A percentile compares a stretch with the other conserved stretches of the same genome.
These are phyloP conservation scores for Malacoraja senta DNA, from an alignment of 2,797 vertebrate species.

Conservation along the genomic window DNA sequence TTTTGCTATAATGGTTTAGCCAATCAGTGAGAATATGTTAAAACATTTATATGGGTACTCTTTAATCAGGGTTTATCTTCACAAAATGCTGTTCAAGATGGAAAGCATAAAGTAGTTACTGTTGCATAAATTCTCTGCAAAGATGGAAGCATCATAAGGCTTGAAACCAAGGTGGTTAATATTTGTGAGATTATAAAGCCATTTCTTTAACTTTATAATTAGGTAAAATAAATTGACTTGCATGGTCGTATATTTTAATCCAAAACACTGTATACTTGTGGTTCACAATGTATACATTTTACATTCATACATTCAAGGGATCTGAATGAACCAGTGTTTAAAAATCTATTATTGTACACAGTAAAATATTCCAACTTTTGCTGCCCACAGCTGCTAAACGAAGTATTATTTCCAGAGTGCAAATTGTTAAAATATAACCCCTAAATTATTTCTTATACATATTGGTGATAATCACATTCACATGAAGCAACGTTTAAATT, in stretches of 20 bases:
- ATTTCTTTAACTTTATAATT: not conserved
- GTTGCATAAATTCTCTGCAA: not conserved
- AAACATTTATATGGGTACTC: not conserved
- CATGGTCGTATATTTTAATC: not conserved
- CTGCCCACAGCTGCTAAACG: not conserved
- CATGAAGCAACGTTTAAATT: not conserved
- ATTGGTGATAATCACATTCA: not conserved
- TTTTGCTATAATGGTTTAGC: not conserved
- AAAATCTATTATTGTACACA: not conserved
- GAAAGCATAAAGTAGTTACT: not conserved
- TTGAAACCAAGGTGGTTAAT: not conserved
- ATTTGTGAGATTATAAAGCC: not conserved
- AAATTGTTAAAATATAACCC: not conserved
- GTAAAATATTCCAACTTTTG: not conserved
- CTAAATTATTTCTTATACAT: not conserved
- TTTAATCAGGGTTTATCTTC: not conserved
- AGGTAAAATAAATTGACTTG: not conserved
- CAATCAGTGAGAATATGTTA: not conserved
- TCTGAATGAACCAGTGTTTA: not conserved
- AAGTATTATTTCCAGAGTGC: not conserved
- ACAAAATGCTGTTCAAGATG: not conserved
- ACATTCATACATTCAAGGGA: not conserved
- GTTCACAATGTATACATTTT: constrained; percentile 20
- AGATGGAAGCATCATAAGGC: not conserved
- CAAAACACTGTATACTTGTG: not conserved